Evolutionary conservation across 2,797 vertebrate species (phyloP).

Genomic region (Cirrhinus mrigala): DNA sequence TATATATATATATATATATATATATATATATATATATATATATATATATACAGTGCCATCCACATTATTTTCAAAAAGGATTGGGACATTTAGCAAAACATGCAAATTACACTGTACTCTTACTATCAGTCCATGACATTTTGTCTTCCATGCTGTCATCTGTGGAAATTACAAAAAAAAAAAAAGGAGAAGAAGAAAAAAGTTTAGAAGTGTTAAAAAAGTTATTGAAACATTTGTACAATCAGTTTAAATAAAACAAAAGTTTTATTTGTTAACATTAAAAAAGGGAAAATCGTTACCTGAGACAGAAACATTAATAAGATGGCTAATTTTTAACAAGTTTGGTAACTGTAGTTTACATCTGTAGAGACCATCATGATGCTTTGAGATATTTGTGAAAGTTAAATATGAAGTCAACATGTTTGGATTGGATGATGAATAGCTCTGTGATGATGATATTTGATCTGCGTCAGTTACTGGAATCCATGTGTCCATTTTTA

Average conservation of each 20-base stretch:
- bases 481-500: not conserved
- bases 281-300: constrained; percentile 55
- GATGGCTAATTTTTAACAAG: not conserved
- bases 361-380: constrained; percentile 63
- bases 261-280: not conserved
- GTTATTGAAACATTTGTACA: too few relatives aligned
- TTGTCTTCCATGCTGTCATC: too few relatives aligned
- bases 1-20: too few relatives aligned
- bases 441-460: constrained; percentile 41
- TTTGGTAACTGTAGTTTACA: constrained; percentile 18
- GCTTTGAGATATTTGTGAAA: constrained; percentile 61
- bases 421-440: rapidly evolving
- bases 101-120: too few relatives aligned
- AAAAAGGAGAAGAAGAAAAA: too few relatives aligned
- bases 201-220: not conserved
- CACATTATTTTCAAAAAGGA: too few relatives aligned
- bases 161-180: too few relatives aligned
- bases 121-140: too few relatives aligned
- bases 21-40: too few relatives aligned
- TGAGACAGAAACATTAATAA: constrained; percentile 68
- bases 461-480: constrained; percentile 2
- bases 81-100: too few relatives aligned
- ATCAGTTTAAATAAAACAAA: too few relatives aligned
- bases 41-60: too few relatives aligned
- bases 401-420: constrained; percentile 61